A percentile compares a stretch with the other conserved stretches of the same genome.
Evolutionary conservation across 2,797 vertebrate genomes (phyloP).

Genomic region (Rhynchotus rufescens): DNA sequence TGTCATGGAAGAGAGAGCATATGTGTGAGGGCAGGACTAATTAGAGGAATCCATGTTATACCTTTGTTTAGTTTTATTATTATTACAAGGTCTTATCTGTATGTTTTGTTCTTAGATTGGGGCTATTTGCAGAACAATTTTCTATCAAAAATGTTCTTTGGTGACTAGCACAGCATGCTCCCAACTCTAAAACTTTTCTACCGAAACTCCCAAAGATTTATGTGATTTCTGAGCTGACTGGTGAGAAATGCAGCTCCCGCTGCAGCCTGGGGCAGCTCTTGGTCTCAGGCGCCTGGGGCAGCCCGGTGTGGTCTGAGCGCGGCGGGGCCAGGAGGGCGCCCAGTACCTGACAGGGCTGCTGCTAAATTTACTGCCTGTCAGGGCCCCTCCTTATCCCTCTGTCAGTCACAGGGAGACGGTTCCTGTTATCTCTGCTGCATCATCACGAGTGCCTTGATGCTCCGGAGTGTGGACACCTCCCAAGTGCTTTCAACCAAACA

Average conservation of each 20-base stretch:
- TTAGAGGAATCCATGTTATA: neutral
- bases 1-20: neutral
- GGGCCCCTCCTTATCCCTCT: neutral
- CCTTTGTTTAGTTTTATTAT: neutral
- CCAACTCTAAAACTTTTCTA: neutral
- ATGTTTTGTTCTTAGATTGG: neutral
- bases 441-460: neutral
- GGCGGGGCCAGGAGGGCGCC: neutral
- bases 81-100: neutral
- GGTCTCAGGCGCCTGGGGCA: neutral
- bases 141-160: neutral
- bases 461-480: neutral
- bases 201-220: neutral
- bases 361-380: slow-evolving; percentile 10
- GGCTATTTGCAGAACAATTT: neutral
- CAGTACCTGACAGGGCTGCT: neutral
- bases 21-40: neutral
- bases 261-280: neutral
- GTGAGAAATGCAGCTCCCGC: neutral
- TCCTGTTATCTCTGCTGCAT: neutral
- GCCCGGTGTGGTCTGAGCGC: neutral
- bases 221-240: neutral
- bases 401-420: neutral
- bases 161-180: neutral
- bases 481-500: neutral